Base-by-base conservation (phyloP, 2,797 vertebrate species). In the Melanotaenia maccullochi region DNA sequence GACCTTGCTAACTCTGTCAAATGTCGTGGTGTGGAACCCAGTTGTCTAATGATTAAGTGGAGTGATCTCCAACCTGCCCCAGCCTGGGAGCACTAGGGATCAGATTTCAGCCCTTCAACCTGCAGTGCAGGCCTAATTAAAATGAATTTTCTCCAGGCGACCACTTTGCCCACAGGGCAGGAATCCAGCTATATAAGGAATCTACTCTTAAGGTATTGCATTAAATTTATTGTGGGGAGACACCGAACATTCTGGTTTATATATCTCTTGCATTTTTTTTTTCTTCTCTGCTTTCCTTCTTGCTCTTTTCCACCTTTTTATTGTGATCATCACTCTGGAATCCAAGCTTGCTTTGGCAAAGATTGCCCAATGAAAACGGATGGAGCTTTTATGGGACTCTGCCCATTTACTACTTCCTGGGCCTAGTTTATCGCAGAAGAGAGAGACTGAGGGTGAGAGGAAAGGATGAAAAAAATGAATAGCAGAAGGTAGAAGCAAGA, bases 1-100 rank as follows among this genome's bases (percentile, higher is more conserved):
- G 89, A 87, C 78, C 89, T 78, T 32, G 76, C 87, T 88, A 90
- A 91, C 82, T 90, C 87, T 90, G 89, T 93, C 89, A 91, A 84
- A 93, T 85, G 92, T 90, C 85, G 78, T 78, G 75, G 84, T 76
- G 85, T 88, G 85, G 87, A 91, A 93, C 87, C 91, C 90, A 92
- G 91, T 94, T 93, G 91, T 91, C 89, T 93, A 91, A 93, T 94
- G 94, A 94, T 95, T 93, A 93, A 93, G 85, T 93, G 93, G 76
- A 86, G 88, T 93, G 92, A 94, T 94, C 93, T 94, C 87, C 87
- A 94, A 92, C 91, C 90, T 93, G 89, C 89, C 92, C 86, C 81
- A 89, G 91, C 89, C 92, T 89, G 87, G 91, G 91, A 91, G 89
- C 85, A 63, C 85, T 25, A 60, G 83, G 89, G 90, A 92, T 94